These are phyloP conservation scores for Meriones psammophilus DNA, from an alignment of 2,797 vertebrate species.

Conservation along the genomic window DNA sequence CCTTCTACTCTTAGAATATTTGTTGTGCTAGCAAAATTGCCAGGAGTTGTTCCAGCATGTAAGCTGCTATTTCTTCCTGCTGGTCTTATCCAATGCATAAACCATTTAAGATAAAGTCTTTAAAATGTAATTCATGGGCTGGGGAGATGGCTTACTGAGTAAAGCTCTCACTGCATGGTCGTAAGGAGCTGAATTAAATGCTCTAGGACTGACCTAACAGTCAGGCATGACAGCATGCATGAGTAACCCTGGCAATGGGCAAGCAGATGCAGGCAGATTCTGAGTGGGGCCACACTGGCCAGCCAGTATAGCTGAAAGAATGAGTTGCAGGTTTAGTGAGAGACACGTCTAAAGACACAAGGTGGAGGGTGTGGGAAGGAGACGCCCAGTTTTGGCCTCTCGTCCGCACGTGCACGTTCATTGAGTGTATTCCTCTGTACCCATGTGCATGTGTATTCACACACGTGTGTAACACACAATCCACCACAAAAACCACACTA, in stretches of 20 bases:
- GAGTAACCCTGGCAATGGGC: not conserved
- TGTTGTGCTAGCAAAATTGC: constrained; percentile 24
- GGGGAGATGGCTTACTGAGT: not conserved
- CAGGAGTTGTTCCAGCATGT: not conserved
- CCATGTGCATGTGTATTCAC: not conserved
- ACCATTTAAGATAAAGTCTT: constrained; percentile 9
- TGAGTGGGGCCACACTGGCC: too few relatives aligned
- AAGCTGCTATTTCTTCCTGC: constrained; percentile 32
- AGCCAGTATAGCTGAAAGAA: not conserved
- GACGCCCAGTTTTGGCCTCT: not conserved
- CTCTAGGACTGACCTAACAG: not conserved
- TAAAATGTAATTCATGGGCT: not conserved
- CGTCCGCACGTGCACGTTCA: too few relatives aligned
- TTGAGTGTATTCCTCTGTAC: not conserved
- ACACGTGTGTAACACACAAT: not conserved
- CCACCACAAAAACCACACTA: not conserved
- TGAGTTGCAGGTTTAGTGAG: not conserved
- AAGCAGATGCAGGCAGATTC: not conserved
- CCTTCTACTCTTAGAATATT: constrained; percentile 49
- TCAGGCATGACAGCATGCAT: not conserved
- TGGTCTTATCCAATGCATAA: not conserved
- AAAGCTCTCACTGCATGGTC: not conserved
- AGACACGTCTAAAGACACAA: not conserved
- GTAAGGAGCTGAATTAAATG: not conserved
- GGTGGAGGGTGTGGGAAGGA: not conserved